Conservation (phyloP, 2,113 vertebrate species). For the Atherinomorus stipes region DNA sequence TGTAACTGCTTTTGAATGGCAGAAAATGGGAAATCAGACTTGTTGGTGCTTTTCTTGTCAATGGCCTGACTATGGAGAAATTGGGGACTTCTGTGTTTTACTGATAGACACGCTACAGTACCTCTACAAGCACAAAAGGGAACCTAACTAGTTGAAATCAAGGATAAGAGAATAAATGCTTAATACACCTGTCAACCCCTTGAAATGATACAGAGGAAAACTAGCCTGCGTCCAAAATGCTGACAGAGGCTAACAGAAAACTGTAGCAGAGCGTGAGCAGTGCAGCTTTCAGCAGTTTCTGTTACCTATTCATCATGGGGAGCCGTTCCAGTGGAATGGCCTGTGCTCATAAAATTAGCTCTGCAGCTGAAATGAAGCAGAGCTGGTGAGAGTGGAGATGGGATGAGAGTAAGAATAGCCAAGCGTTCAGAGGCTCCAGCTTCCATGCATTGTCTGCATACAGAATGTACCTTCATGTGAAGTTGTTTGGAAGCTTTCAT, state of each 20-base stretch:
- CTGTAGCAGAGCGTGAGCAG: constrained; percentile 32
- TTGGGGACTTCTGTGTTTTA: not conserved
- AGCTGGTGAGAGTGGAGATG: constrained; percentile 45
- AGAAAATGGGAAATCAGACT: not conserved
- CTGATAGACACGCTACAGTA: too few species aligned
- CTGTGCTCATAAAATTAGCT: constrained; percentile 53
- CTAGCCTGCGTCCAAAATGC: not conserved
- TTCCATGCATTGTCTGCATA: constrained; percentile 69
- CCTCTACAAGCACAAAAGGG: too few species aligned
- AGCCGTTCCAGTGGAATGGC: constrained; percentile 37
- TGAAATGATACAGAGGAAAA: constrained; percentile 1
- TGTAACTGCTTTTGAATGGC: not conserved
- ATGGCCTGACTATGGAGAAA: not conserved
- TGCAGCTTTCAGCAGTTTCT: constrained; percentile 42
- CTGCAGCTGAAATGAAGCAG: constrained; percentile 55
- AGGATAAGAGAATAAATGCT: not conserved
- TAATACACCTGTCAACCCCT: not conserved
- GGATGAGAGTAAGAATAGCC: constrained; percentile 70
- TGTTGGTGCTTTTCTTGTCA: not conserved
- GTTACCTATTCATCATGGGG: constrained; percentile 35
- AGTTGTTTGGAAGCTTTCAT: constrained; percentile 30
- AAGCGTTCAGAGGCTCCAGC: constrained; percentile 43
- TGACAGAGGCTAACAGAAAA: constrained; percentile 5
- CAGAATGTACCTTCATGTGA: constrained; percentile 20
- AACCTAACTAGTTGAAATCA: not conserved